Conservation (phyloP, 2,113 vertebrate genomes). For the Hippocampus zosterae region DNA sequence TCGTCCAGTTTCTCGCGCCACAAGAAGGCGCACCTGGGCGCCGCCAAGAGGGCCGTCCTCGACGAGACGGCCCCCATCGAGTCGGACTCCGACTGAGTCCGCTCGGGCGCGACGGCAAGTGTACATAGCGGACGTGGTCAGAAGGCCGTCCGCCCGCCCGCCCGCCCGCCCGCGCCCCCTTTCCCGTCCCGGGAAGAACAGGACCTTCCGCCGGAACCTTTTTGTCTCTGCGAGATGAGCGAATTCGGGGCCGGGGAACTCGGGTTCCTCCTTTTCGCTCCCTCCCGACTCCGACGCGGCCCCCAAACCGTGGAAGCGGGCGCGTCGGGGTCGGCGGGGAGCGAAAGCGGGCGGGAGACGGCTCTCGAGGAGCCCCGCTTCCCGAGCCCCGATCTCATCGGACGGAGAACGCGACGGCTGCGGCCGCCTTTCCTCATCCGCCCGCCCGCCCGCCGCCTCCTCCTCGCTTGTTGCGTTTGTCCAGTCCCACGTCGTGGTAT, state of each 20-base stretch:
- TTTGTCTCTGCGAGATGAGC: background rate
- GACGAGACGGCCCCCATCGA: slow-evolving; percentile 71
- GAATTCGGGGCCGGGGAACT: no score
- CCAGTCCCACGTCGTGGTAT: slow-evolving; percentile 34
- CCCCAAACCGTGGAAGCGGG: no score
- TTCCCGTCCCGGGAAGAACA: slow-evolving; percentile 22
- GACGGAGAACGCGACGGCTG: background rate
- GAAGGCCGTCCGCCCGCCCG: background rate
- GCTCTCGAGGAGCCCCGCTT: no score
- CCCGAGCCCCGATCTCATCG: background rate
- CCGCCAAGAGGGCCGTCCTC: slow-evolving; percentile 39
- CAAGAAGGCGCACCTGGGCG: slow-evolving; percentile 70
- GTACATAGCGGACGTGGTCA: slow-evolving; percentile 56
- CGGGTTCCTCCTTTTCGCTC: no score
- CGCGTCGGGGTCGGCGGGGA: no score
- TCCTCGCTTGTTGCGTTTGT: slow-evolving; percentile 14
- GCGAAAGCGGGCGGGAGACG: no score
- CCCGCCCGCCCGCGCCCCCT: no score
- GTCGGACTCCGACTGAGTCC: slow-evolving; percentile 67
- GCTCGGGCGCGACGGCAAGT: slow-evolving; percentile 13
- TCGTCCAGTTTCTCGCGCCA: slow-evolving; percentile 74
- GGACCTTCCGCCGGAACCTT: background rate
- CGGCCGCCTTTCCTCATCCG: background rate
- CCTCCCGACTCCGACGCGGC: no score
- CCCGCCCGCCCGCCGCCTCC: slow-evolving; percentile 22